Evolutionary conservation across 2,113 vertebrate genomes (phyloP).

Genomic region (Pimephales promelas): DNA sequence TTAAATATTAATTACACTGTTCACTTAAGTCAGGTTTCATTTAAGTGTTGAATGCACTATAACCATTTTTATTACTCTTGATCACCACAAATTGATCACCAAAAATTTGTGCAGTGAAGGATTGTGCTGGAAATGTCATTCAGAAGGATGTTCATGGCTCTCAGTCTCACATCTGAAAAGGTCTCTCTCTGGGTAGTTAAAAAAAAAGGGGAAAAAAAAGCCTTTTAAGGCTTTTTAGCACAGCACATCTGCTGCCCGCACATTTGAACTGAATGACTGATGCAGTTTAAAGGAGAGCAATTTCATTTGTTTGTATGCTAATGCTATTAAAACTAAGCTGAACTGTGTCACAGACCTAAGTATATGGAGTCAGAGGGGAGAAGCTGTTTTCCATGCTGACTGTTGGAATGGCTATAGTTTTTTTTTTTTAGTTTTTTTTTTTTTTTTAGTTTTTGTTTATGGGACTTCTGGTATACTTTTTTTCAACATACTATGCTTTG

Average conservation of each 20-base stretch:
- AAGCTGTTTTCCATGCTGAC: neutral
- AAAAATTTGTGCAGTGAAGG: constrained; percentile 34
- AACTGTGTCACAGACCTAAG: neutral
- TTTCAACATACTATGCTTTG: too few species aligned
- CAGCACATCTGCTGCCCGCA: neutral
- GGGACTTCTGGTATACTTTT: too few species aligned
- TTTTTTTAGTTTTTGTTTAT: too few species aligned
- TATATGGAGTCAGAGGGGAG: neutral
- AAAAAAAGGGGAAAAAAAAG: neutral
- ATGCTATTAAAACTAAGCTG: constrained; percentile 23
- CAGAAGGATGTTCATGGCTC: constrained; percentile 2
- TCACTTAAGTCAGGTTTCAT: neutral
- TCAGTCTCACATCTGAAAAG: constrained; percentile 18
- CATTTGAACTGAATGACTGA: neutral
- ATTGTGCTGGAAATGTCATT: constrained; percentile 4
- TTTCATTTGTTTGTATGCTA: constrained; percentile 4
- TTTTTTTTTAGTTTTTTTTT: too few species aligned
- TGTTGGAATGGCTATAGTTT: too few species aligned
- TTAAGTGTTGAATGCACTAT: neutral
- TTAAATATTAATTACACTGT: neutral
- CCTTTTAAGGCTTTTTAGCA: constrained; percentile 8
- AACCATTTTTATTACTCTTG: neutral
- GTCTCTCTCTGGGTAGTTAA: neutral
- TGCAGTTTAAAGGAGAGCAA: neutral
- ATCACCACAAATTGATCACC: neutral